A percentile compares a stretch with the other conserved stretches of the same genome.
These are phyloP conservation scores for Scylla paramamosain DNA, from an alignment of 1,140 invertebrate species.

Conservation along the genomic window DNA sequence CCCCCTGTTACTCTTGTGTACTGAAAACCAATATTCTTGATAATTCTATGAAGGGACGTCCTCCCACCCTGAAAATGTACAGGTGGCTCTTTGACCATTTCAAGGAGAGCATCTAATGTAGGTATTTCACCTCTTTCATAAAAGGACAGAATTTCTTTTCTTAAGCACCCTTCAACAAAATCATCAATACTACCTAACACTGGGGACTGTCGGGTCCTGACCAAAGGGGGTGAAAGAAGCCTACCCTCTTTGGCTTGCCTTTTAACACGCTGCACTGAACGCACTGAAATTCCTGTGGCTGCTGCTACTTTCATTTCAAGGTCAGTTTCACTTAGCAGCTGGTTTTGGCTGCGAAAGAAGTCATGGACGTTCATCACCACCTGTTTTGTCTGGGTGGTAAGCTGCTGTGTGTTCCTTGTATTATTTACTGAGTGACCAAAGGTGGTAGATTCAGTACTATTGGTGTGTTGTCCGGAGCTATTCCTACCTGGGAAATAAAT, in stretches of 20 bases:
- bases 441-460: neutral
- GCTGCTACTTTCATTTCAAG: neutral
- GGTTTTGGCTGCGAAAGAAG: neutral
- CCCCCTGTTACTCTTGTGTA: neutral
- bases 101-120: neutral
- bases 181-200: slow-evolving; percentile 5
- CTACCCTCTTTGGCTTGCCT: neutral
- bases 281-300: neutral
- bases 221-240: neutral
- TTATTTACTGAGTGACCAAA: neutral
- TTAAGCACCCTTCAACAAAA: slow-evolving; percentile 16
- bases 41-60: neutral
- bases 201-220: neutral
- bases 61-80: neutral
- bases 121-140: slow-evolving; percentile 61
- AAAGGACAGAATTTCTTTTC: slow-evolving; percentile 47
- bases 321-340: neutral
- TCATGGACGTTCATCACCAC: neutral
- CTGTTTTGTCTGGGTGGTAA: neutral
- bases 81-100: slow-evolving; percentile 26
- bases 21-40: slow-evolving; percentile 31
- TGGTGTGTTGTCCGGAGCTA: neutral
- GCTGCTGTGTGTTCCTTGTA: neutral
- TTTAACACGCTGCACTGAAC: neutral
- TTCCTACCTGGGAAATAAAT: neutral